Evolutionary conservation across 1,140 invertebrate species (phyloP), one percentile per base, ranked within the genome.

Genomic region (Habropoda laboriosa): DNA sequence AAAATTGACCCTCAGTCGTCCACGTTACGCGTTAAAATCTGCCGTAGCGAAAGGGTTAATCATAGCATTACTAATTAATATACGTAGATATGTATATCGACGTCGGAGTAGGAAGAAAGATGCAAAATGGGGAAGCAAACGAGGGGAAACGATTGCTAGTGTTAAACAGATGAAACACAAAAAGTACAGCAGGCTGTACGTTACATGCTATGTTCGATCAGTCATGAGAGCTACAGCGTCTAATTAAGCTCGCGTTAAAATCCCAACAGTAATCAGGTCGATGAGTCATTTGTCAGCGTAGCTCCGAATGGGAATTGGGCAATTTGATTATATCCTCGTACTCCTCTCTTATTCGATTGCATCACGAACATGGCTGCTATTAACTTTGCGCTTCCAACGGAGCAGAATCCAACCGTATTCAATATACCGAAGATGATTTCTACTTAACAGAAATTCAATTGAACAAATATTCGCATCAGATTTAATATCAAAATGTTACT

Each of bases 241-340:
- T 87, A 87, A 87, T 87, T 87, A 87, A 86, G 85, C 85, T 81
- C 78, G 84, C 79, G 85, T 87, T 87, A 87, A 87, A 87, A 87
- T 87, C 85, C 85, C 85, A 87, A 86, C 85, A 86, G 85, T 87
- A 87, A 86, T 86, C 81, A 86, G 79, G 81, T 58, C 84, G 81
- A 83, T 74, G 78, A 87, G 85, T 87, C 85, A 87, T 87, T 87
- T 87, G 85, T 87, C 85, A 87, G 85, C 78, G 74, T 78, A 60
- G 81, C 63, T 73, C 58, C 49, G 78, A 60, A 86, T 86, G 81
- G 55, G 73, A 86, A 86, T 86, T 82, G 40, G 55, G 76, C 76
- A 87, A 87, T 60, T 64, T 77, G 85, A 87, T 87, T 86, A 86
- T 83, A 76, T 78, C 75, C 68, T 63, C 53, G 57, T 70, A 45